Base-by-base conservation (phyloP, 2,888 invertebrate species). In the Diplazon laetatorius region DNA sequence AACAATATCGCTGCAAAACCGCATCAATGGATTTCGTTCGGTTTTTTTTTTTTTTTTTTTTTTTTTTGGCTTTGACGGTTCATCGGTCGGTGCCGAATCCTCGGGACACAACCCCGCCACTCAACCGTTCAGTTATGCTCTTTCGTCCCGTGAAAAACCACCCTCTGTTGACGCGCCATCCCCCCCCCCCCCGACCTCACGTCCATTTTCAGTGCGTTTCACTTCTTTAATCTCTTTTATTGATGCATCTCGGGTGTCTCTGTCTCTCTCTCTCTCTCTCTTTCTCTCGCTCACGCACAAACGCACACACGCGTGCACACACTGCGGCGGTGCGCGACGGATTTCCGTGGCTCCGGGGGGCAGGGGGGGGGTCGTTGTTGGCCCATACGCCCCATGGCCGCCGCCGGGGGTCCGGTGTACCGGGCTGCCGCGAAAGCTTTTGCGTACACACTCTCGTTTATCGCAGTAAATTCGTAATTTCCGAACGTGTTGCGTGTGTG, bases 391-490 rank as follows among this genome's bases (percentile, higher is more conserved):
- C 35, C 30, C 37, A 66, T 35, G 3, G 14, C 10, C 25, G 16
- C 3, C 18, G n/a, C n/a, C n/a, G n/a, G n/a, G n/a, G n/a, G n/a
- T n/a, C n/a, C n/a, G 48, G 35, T 63, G 63, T 50, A 50, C 37
- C 48, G 35, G 30, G 30, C 42, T 42, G 20, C 73, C 46, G 46
- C 63, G 48, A 69, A 69, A 42, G 37, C 25, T 59, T 55, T 62
- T 57, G 14, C 37, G 42, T 48, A 46, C 73, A 50, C 69, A 68
- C 66, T 70, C 74, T 70, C 74, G 73, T 68, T 78, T 72, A 76
- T 60, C 76, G 78, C 57, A 66, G 70, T 81, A 78, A 81, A 79
- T 81, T 81, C 62, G 80, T 78, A 81, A 78, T 81, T 78, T 76
- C n/a, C 72, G 52, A 76, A 68, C 68, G 62, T 63, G n/a, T n/a